phyloP scores from a whole-genome alignment of 2,113 vertebrate genomes.

The Connochaetes taurinus region DNA sequence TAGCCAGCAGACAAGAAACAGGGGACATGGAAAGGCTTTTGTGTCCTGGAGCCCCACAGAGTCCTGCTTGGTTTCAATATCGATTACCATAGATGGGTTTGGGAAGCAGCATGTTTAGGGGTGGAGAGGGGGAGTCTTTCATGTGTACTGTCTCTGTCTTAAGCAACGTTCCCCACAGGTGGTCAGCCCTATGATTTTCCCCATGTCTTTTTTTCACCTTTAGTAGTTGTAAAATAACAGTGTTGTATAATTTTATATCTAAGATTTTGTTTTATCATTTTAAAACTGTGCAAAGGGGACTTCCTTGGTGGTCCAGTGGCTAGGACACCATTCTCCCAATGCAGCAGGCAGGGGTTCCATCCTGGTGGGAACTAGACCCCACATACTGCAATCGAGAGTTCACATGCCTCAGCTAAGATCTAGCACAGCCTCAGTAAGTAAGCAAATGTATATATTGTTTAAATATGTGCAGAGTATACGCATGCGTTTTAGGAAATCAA shows the following conservation, averaged over 20 bases:
- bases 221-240: background rate
- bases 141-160: fast-evolving
- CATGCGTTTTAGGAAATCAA: background rate
- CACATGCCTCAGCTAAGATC: background rate
- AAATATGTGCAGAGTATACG: background rate
- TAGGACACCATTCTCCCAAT: background rate
- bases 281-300: background rate
- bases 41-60: background rate
- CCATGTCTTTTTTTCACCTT: background rate
- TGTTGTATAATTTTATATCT: background rate
- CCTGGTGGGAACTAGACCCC: background rate
- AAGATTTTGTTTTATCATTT: background rate
- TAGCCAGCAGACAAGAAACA: background rate
- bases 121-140: background rate
- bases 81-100: background rate
- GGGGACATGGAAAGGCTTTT: background rate
- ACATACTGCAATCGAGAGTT: background rate
- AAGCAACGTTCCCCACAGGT: background rate
- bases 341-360: background rate
- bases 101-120: background rate
- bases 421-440: background rate
- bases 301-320: background rate
- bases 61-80: background rate
- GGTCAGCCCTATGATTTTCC: background rate
- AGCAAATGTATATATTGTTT: background rate